Percentiles rank a stretch among this genome's conserved stretches.
Conservation (phyloP, 2,797 vertebrate species). For the Ispidina lecontei region DNA sequence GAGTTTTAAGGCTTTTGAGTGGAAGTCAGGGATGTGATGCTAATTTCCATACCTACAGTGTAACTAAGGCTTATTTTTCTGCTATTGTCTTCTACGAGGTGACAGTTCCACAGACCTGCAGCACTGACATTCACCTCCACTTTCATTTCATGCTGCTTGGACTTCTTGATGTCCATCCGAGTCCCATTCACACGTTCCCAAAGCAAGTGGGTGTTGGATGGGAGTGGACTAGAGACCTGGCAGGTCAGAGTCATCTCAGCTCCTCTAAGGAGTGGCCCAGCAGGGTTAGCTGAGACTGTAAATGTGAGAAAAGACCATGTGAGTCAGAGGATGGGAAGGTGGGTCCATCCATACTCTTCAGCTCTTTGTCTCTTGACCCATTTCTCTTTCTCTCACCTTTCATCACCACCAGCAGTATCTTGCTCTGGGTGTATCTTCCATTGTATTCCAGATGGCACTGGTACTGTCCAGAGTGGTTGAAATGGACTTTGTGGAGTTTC, state of each 20-base stretch:
- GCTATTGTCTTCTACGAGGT: not conserved
- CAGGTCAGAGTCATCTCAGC: constrained; percentile 17
- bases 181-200: constrained; percentile 45
- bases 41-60: constrained; percentile 45
- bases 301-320: not conserved
- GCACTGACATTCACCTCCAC: not conserved
- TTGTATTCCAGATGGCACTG: not conserved
- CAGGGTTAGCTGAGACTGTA: constrained; percentile 47
- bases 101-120: constrained; percentile 57
- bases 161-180: not conserved
- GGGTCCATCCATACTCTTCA: not conserved
- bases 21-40: not conserved
- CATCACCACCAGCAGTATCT: constrained; percentile 73
- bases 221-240: not conserved
- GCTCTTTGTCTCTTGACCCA: not conserved
- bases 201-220: not conserved
- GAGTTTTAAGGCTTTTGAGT: not conserved
- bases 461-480: constrained; percentile 59
- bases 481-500: constrained; percentile 28
- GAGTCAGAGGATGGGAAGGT: not conserved
- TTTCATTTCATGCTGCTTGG: not conserved
- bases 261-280: not conserved
- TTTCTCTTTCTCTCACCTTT: constrained; percentile 61
- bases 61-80: constrained; percentile 39
- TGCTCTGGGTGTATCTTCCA: not conserved